Conservation (phyloP, 1,140 invertebrate species). For the Drosophila dunni region DNA sequence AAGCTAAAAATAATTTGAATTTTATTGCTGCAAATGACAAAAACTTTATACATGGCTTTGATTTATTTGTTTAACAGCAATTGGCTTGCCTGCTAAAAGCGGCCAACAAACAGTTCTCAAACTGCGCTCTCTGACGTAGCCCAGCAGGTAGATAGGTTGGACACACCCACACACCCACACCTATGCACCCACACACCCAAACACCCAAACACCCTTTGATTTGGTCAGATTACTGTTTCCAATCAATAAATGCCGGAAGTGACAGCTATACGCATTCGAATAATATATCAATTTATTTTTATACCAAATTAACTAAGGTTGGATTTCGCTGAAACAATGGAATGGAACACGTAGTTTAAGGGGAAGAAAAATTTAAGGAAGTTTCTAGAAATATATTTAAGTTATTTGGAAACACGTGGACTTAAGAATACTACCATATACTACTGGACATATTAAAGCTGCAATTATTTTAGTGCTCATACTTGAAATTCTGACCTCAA, state of each 20-base stretch:
- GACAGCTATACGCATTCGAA: neutral
- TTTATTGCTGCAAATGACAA: slow-evolving; percentile 80
- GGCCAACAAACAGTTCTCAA: neutral
- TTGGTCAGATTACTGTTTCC: neutral
- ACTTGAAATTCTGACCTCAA: too few relatives aligned
- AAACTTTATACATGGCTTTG: slow-evolving; percentile 55
- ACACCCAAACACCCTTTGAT: neutral
- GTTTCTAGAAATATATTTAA: too few relatives aligned
- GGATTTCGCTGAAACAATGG: too few relatives aligned
- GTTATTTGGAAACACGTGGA: too few relatives aligned
- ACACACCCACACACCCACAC: neutral
- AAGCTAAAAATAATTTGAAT: slow-evolving; percentile 79
- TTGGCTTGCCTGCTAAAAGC: slow-evolving; percentile 6
- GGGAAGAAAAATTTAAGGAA: too few relatives aligned
- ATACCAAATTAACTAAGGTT: too few relatives aligned
- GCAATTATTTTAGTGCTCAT: too few relatives aligned
- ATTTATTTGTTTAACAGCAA: slow-evolving; percentile 42
- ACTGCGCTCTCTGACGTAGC: neutral
- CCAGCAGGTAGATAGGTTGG: neutral
- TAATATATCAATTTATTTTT: slow-evolving; percentile 1
- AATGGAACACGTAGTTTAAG: too few relatives aligned
- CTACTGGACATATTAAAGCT: too few relatives aligned
- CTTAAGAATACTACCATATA: too few relatives aligned
- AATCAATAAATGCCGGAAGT: slow-evolving; percentile 14
- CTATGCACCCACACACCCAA: neutral